phyloP scores from a whole-genome alignment of 30 jellyfish, hydroid and myxozoan genomes.

The Cassiopea andromeda region DNA sequence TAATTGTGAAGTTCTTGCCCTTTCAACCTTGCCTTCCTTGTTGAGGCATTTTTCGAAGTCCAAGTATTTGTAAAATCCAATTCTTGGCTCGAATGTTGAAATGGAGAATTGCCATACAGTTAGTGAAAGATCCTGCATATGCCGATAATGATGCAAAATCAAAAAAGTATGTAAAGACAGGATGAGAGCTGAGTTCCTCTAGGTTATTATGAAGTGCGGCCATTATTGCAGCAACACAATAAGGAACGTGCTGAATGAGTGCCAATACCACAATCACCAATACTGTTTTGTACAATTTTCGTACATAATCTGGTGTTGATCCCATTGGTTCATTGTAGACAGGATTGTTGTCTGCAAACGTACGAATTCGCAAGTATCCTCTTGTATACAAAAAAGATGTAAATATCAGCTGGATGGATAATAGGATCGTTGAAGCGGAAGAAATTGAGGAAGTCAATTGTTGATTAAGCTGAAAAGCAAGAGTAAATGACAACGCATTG shows the following conservation, averaged over 20 bases:
- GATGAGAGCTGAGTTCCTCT: background rate
- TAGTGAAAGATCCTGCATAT: background rate
- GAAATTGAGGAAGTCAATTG: too few species aligned
- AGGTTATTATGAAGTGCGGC: background rate
- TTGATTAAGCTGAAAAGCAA: background rate
- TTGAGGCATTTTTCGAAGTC: background rate
- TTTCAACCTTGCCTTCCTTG: too few species aligned
- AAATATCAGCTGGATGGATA: background rate
- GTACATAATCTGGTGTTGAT: constrained; percentile 7
- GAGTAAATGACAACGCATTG: background rate
- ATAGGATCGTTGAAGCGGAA: background rate
- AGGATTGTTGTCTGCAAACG: background rate
- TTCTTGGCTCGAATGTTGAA: constrained; percentile 5
- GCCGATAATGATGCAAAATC: background rate
- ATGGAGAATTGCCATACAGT: background rate
- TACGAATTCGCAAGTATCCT: constrained; percentile 25
- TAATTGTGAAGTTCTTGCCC: too few species aligned
- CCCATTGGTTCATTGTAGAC: background rate
- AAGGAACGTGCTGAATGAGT: background rate
- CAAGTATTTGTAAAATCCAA: background rate
- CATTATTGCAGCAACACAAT: background rate
- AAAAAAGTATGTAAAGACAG: background rate
- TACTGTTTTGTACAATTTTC: constrained; percentile 17
- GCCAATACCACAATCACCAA: background rate
- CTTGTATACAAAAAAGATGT: background rate